Evolutionary conservation across 1,140 invertebrate genomes (phyloP).

Genomic region (Asobara japonica): DNA sequence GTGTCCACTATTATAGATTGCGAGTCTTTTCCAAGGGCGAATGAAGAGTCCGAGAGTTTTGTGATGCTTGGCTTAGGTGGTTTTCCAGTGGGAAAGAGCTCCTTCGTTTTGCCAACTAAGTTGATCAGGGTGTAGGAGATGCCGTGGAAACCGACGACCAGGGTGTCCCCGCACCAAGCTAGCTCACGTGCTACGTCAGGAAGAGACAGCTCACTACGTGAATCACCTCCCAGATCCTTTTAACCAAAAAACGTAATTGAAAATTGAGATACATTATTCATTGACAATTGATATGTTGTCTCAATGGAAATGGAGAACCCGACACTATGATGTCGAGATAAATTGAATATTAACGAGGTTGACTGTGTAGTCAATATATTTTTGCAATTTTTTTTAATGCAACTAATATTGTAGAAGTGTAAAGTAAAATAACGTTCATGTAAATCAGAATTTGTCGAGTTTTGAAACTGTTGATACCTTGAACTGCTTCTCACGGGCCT

Average conservation of each 20-base stretch:
- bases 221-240: slow-evolving; percentile 74
- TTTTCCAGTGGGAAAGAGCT: slow-evolving; percentile 87
- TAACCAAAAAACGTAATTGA: too few species aligned
- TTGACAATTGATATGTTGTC: too few species aligned
- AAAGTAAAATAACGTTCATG: too few species aligned
- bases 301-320: too few species aligned
- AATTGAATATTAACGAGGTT: too few species aligned
- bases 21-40: slow-evolving; percentile 84
- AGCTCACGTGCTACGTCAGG: slow-evolving; percentile 86
- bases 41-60: slow-evolving; percentile 76
- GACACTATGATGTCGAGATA: too few species aligned
- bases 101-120: slow-evolving; percentile 73
- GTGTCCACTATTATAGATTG: slow-evolving; percentile 84
- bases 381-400: too few species aligned
- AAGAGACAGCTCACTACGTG: slow-evolving; percentile 71
- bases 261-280: too few species aligned
- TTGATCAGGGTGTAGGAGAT: slow-evolving; percentile 61
- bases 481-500: slow-evolving; percentile 81
- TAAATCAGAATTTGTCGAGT: too few species aligned
- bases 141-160: slow-evolving; percentile 62
- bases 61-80: slow-evolving; percentile 85
- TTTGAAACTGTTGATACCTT: too few species aligned
- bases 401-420: too few species aligned
- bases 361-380: too few species aligned
- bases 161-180: slow-evolving; percentile 72